phyloP scores from a whole-genome alignment of 2,113 vertebrate species.

The Rousettus leschenaultii region DNA sequence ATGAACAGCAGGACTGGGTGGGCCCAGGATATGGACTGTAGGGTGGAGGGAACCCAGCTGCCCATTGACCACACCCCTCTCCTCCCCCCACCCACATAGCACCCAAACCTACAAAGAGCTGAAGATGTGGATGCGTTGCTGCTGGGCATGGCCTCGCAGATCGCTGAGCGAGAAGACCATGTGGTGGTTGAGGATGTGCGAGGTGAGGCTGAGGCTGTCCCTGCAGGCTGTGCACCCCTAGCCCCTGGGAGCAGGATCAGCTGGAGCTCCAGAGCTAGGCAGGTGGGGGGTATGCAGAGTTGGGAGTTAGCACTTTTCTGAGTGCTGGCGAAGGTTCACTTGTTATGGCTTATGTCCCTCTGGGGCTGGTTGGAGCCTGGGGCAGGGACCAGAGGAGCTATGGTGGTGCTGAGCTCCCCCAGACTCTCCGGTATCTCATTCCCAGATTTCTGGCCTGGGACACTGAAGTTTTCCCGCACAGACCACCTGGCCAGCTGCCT shows the following conservation, averaged over 20 bases:
- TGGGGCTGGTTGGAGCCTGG: not conserved
- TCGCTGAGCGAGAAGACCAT: conserved; percentile 86
- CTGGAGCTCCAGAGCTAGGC: not conserved
- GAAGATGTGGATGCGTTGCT: conserved; percentile 84
- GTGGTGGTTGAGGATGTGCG: conserved; percentile 85
- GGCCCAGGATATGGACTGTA: not conserved
- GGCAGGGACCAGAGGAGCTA: not conserved
- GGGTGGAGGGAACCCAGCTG: not conserved
- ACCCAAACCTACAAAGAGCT: conserved; percentile 73
- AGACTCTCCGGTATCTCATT: not conserved
- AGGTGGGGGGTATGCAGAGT: not conserved
- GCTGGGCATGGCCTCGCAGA: conserved; percentile 88
- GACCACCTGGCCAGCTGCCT: conserved; percentile 87
- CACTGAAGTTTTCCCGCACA: conserved; percentile 85
- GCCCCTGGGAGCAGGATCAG: not conserved
- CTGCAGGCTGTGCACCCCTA: not conserved
- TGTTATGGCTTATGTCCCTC: not conserved
- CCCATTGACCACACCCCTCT: not conserved
- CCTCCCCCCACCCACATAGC: conserved; percentile 67
- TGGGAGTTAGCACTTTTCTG: not conserved
- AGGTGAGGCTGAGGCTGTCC: conserved; percentile 75
- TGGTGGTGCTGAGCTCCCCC: not conserved
- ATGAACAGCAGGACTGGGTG: not conserved
- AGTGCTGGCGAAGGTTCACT: not conserved
- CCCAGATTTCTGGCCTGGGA: conserved; percentile 91